A percentile compares a stretch with the other conserved stretches of the same genome.
phyloP scores from a whole-genome alignment of 2,113 vertebrate species.

The Butastur rufipennis region DNA sequence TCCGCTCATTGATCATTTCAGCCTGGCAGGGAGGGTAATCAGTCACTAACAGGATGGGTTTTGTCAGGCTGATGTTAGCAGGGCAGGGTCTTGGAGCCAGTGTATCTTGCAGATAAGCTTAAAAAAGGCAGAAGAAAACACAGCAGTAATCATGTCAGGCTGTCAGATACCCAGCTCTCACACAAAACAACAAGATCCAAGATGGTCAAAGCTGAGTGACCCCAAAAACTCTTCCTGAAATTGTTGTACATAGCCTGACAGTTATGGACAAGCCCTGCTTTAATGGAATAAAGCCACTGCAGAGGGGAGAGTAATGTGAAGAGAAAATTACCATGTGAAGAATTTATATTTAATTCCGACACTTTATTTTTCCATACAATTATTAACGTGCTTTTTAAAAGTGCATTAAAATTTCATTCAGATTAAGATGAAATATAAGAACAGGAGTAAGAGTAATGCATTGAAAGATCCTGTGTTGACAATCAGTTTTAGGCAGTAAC shows the following conservation, averaged over 20 bases:
- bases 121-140: constrained; percentile 24
- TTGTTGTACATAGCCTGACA: constrained; percentile 13
- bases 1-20: neutral
- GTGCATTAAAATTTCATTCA: constrained; percentile 44
- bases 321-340: constrained; percentile 45
- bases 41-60: neutral
- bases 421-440: constrained; percentile 41
- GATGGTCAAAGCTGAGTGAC: constrained; percentile 50
- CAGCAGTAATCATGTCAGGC: constrained; percentile 29
- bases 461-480: neutral
- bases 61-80: neutral
- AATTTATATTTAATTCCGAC: neutral
- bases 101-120: neutral
- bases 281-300: constrained; percentile 29
- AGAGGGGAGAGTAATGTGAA: constrained; percentile 18
- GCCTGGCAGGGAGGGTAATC: neutral
- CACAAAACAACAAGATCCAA: constrained; percentile 21
- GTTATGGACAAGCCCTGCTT: neutral
- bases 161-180: constrained; percentile 45
- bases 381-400: neutral
- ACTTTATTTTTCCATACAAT: neutral
- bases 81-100: constrained; percentile 4
- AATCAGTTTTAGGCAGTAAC: constrained; percentile 24
- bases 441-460: neutral
- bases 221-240: constrained; percentile 29